These are phyloP conservation scores for Hedya salicella DNA, from an alignment of 2,888 invertebrate genomes.

Conservation along the genomic window DNA sequence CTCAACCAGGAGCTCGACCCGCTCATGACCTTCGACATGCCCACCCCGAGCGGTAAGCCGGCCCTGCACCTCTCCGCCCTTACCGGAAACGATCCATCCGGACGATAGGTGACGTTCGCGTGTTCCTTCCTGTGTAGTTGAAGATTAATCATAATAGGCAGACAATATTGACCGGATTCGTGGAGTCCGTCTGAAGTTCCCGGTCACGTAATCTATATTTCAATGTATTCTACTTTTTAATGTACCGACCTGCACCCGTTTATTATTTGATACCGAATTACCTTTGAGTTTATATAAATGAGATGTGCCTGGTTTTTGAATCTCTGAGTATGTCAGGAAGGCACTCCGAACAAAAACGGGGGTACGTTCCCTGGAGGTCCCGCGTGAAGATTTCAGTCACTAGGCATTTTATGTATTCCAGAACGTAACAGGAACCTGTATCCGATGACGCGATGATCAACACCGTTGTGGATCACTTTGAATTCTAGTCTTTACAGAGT, in stretches of 20 bases:
- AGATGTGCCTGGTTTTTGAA: conserved; percentile 30
- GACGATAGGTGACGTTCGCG: no score
- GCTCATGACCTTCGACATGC: conserved; percentile 88
- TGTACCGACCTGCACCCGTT: neutral
- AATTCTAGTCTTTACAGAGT: neutral
- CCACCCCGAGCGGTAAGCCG: conserved; percentile 82
- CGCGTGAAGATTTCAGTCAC: conserved; percentile 11
- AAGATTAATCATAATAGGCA: neutral
- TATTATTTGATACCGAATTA: conserved; percentile 8
- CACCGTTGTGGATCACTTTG: neutral
- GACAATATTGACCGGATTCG: neutral
- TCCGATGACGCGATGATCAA: conserved; percentile 16
- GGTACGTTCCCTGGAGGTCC: neutral
- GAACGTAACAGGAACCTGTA: conserved; percentile 27
- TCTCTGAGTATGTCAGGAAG: neutral
- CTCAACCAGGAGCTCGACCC: conserved; percentile 88
- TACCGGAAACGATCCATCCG: no score
- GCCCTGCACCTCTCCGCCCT: neutral
- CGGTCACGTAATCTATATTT: conserved; percentile 3
- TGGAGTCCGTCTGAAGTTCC: neutral
- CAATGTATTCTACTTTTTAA: neutral
- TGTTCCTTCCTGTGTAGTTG: no score
- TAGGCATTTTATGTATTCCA: conserved; percentile 24
- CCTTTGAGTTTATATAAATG: neutral
- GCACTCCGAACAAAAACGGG: neutral